phyloP scores from a whole-genome alignment of 2,888 invertebrate genomes.

The Volucella inanis region DNA sequence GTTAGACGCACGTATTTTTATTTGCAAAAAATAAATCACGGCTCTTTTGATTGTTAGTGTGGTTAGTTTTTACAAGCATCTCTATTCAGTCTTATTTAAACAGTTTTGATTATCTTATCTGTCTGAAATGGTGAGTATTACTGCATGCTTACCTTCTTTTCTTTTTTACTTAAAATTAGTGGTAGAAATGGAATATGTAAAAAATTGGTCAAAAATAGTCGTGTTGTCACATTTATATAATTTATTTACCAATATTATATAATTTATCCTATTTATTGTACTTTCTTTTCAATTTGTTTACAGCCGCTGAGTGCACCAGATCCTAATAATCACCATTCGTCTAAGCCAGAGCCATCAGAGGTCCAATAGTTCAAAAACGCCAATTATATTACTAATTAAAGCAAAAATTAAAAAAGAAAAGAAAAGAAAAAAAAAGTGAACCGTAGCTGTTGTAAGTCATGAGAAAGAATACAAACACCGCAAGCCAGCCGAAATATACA shows the following conservation, averaged over 20 bases:
- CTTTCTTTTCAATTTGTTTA: constrained; percentile 78
- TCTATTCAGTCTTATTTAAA: too few species aligned
- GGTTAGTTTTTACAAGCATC: too few species aligned
- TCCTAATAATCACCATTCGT: constrained; percentile 91
- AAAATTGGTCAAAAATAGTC: too few species aligned
- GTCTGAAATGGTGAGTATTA: too few species aligned
- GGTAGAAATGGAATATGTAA: too few species aligned
- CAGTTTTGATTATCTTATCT: too few species aligned
- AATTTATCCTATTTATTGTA: neutral
- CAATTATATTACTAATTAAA: constrained; percentile 75
- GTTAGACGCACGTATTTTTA: too few species aligned
- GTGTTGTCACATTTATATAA: too few species aligned
- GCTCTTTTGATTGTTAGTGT: too few species aligned
- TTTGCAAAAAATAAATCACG: too few species aligned
- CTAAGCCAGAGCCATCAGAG: constrained; percentile 92
- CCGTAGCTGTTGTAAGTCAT: constrained; percentile 71
- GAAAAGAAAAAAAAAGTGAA: constrained; percentile 61
- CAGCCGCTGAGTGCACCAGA: constrained; percentile 93
- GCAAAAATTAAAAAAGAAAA: constrained; percentile 56
- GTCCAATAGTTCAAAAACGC: constrained; percentile 86
- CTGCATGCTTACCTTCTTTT: too few species aligned
- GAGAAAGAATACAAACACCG: constrained; percentile 58
- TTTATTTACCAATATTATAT: neutral
- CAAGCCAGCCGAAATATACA: constrained; percentile 53
- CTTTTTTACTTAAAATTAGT: too few species aligned